These are phyloP conservation scores for Nomada ferruginata DNA, from an alignment of 2,888 invertebrate genomes.

Conservation along the genomic window DNA sequence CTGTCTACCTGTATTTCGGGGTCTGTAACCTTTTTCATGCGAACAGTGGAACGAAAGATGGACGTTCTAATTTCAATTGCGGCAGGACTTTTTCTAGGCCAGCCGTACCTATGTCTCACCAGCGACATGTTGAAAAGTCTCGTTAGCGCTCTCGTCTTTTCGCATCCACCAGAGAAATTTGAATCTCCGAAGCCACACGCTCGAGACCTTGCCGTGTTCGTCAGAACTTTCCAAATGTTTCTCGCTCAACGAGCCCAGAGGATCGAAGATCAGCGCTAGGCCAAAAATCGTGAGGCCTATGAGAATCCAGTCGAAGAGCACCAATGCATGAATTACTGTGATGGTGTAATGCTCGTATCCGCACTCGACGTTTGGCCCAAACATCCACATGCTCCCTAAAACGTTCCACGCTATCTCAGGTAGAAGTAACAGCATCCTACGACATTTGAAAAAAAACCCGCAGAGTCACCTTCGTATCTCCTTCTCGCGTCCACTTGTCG, in stretches of 20 bases:
- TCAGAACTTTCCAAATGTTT: constrained; percentile 85
- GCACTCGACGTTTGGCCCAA: constrained; percentile 89
- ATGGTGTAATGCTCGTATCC: constrained; percentile 89
- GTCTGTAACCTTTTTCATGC: not conserved
- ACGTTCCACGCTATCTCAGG: constrained; percentile 92
- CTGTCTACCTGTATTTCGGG: too few species aligned
- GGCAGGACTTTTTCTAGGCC: constrained; percentile 66
- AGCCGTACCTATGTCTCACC: constrained; percentile 85
- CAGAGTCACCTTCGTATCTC: too few species aligned
- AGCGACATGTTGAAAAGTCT: constrained; percentile 92
- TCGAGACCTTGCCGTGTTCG: constrained; percentile 89
- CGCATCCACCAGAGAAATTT: constrained; percentile 90
- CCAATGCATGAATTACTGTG: constrained; percentile 90
- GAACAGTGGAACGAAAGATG: not conserved
- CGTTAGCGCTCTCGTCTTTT: constrained; percentile 90
- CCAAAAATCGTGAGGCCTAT: constrained; percentile 90
- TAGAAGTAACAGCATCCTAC: constrained; percentile 89
- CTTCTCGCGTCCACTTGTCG: too few species aligned
- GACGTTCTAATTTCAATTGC: constrained; percentile 53
- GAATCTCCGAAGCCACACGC: constrained; percentile 90
- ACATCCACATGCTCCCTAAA: constrained; percentile 93
- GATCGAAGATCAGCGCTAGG: constrained; percentile 92
- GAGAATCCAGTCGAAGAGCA: constrained; percentile 93
- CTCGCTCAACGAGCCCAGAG: constrained; percentile 86
- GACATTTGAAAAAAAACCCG: constrained; percentile 1